Evolutionary conservation across 2,113 vertebrate genomes (phyloP), one percentile per base, ranked within the genome.

Genomic region (Sander lucioperca): DNA sequence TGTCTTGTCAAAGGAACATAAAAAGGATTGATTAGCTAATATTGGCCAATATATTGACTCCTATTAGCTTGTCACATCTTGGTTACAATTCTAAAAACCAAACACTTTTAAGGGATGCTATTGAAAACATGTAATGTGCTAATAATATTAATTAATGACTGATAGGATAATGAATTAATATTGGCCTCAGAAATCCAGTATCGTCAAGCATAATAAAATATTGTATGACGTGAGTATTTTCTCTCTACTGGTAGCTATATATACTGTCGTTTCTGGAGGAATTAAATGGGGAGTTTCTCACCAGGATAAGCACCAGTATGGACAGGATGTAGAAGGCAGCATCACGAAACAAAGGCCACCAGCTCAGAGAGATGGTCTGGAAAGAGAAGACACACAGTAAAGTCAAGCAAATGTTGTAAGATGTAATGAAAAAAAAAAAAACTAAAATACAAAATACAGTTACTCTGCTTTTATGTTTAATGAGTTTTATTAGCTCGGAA

Each of bases 331-430:
- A 96, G 89, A 90, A 96, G 65, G 90, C 16, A 53, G 94, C 88
- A 82, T 96, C 96, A 0, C 96, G 93, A 78, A 96, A 95, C 75
- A 96, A 84, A 64, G 95, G 94, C 96, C 96, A 96, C 95, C 95
- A 96, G 85, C 92, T 96, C 62, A 96, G 89, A 74, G 57, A 67
- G 72, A 96, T 92, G 19, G 93, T 89, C 96, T 96, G 78, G 13
- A 59, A 71, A 85, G 27, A 77, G 51, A 19, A 33, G 3, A 85
- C 39, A 63, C 33, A 54, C 6, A 23, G 7, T 27, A 6, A 18
- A 9, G 47, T 58, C 15, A 51, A 50, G 7, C 3, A 43, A 4
- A 4, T 5, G 10, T 6, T 5, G n/a, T 12, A 9, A n/a, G 72
- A 70, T 82, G 5, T 59, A 25, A 70, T 57, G 14, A 69, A 19